Percentiles rank a stretch among this genome's conserved stretches.
phyloP scores from a whole-genome alignment of 2,888 invertebrate species.

The Tromatobia lineatoria region DNA sequence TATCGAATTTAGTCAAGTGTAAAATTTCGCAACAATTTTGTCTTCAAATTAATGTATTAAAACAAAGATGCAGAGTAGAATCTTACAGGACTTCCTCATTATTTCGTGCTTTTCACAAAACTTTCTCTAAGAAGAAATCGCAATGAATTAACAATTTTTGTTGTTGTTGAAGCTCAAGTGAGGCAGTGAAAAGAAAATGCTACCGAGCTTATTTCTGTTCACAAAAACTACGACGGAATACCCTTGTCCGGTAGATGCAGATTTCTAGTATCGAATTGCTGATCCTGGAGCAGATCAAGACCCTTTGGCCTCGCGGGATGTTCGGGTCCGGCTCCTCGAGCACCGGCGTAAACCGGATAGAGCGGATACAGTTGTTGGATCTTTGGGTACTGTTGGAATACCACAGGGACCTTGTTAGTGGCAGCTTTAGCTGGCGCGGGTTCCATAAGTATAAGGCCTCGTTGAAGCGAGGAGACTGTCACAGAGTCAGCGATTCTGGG shows the following conservation, averaged over 20 bases:
- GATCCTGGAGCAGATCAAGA: slow-evolving; percentile 82
- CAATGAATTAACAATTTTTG: too few species aligned
- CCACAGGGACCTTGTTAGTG: slow-evolving; percentile 88
- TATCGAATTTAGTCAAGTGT: too few species aligned
- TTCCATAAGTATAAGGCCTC: slow-evolving; percentile 83
- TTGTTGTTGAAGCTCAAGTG: neutral
- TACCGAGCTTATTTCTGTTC: neutral
- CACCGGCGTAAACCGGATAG: slow-evolving; percentile 81
- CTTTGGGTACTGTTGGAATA: slow-evolving; percentile 92
- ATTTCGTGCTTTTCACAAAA: neutral
- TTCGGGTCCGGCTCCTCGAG: slow-evolving; percentile 79
- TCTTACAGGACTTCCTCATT: neutral
- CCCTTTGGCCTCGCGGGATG: slow-evolving; percentile 81
- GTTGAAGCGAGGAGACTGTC: slow-evolving; percentile 81
- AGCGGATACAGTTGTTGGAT: slow-evolving; percentile 92
- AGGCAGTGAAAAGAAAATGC: slow-evolving; percentile 1
- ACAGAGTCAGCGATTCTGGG: slow-evolving; percentile 76
- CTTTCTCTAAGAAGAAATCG: too few species aligned
- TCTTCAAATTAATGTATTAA: too few species aligned
- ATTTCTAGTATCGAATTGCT: slow-evolving; percentile 82
- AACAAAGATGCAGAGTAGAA: too few species aligned
- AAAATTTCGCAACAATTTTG: too few species aligned
- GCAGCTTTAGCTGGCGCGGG: slow-evolving; percentile 82
- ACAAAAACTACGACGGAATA: slow-evolving; percentile 65
- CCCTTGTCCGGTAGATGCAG: slow-evolving; percentile 79